Percentiles rank a stretch among this genome's conserved stretches.
phyloP scores from a whole-genome alignment of 2,113 vertebrate genomes.

The Cebidichthys violaceus region DNA sequence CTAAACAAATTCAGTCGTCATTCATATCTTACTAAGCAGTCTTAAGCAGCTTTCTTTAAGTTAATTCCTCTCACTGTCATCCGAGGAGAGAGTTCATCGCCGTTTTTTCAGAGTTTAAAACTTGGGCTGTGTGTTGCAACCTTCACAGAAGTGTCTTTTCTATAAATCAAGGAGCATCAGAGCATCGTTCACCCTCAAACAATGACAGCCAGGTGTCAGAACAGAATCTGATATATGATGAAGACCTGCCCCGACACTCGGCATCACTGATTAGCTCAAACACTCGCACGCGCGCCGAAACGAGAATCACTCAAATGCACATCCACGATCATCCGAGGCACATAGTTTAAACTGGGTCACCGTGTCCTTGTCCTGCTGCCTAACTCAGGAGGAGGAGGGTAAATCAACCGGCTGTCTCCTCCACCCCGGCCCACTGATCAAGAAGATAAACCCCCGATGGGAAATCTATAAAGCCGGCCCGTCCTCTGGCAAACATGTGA shows the following conservation, averaged over 20 bases:
- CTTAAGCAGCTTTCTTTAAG: background rate
- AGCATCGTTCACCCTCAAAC: slow-evolving; percentile 45
- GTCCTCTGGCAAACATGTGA: slow-evolving; percentile 21
- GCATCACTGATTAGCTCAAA: slow-evolving; percentile 54
- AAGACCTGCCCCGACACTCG: slow-evolving; percentile 22
- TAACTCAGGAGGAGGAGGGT: slow-evolving; percentile 59
- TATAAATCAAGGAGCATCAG: slow-evolving; percentile 37
- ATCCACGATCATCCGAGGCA: background rate
- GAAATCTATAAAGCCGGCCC: slow-evolving; percentile 65
- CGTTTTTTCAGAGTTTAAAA: slow-evolving; percentile 28
- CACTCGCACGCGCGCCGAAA: slow-evolving; percentile 19
- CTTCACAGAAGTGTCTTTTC: slow-evolving; percentile 5
- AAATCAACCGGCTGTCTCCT: slow-evolving; percentile 66
- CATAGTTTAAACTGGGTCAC: slow-evolving; percentile 62
- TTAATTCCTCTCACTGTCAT: background rate
- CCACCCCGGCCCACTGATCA: slow-evolving; percentile 59
- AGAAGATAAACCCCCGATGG: slow-evolving; percentile 71
- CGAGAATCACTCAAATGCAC: slow-evolving; percentile 37
- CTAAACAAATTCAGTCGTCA: background rate
- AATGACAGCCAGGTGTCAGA: slow-evolving; percentile 62
- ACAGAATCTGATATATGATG: slow-evolving; percentile 49
- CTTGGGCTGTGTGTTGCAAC: background rate
- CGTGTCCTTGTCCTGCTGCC: slow-evolving; percentile 67
- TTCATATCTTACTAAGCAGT: background rate
- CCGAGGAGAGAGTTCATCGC: background rate